Conservation (phyloP, 2,888 invertebrate species). For the Steinernema carpocapsae region DNA sequence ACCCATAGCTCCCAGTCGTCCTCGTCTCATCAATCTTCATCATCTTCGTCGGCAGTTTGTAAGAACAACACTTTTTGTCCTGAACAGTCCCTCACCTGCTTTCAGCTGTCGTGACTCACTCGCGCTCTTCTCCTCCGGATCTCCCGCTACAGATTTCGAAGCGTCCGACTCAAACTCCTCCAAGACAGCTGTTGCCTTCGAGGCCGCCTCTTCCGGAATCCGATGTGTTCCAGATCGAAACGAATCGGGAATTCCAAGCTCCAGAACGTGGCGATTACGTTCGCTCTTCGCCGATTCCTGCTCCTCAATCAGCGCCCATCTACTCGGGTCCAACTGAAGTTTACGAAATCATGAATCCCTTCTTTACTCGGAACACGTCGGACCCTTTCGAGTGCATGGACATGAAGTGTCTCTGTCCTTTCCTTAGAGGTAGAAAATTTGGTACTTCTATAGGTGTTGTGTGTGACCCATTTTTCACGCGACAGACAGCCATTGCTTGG, state of each 20-base stretch:
- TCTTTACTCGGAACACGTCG: not conserved
- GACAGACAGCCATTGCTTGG: too few species aligned
- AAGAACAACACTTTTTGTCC: not conserved
- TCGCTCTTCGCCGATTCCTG: not conserved
- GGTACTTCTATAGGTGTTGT: too few species aligned
- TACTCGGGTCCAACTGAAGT: too few species aligned
- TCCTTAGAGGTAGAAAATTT: constrained; percentile 48
- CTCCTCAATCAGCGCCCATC: not conserved
- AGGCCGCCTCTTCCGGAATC: not conserved
- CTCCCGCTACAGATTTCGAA: too few species aligned
- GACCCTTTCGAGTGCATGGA: constrained; percentile 55
- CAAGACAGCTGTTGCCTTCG: not conserved
- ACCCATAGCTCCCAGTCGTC: not conserved
- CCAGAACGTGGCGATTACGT: not conserved
- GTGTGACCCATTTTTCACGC: too few species aligned
- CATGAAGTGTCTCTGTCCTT: constrained; percentile 62
- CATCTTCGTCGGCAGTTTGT: constrained; percentile 20
- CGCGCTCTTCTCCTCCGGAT: not conserved
- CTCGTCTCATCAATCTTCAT: constrained; percentile 4
- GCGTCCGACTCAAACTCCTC: too few species aligned
- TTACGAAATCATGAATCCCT: not conserved
- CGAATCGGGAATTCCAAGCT: constrained; percentile 3
- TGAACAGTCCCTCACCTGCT: not conserved
- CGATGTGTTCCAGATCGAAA: constrained; percentile 30
- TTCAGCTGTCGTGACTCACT: not conserved